Evolutionary conservation across 2,888 invertebrate genomes (phyloP), one percentile per base, ranked within the genome.

Genomic region (Spatulosminthurus flaviceps): DNA sequence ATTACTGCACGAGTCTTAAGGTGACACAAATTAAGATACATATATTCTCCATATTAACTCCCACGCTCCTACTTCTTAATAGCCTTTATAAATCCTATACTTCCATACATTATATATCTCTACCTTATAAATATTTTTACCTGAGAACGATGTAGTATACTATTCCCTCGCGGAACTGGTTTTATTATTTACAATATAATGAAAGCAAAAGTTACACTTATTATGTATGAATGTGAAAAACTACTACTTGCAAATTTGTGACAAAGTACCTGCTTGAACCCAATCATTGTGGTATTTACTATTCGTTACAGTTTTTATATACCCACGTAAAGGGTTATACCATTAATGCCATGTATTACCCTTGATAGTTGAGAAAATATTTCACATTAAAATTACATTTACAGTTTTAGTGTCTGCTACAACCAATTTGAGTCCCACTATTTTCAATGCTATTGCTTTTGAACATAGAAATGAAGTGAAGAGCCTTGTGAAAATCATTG

Each of bases 1-100:
- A 51, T 2, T 22, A 42, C 24, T 43, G 1, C 9, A 72, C 2
- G 22, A 22, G 22, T 24, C 24, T 42, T 34, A 51, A 73, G 51
- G 73, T 73, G 73, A 73, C 73, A 73, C 60, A 28, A 24, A 51
- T 73, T 43, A n/a, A n/a, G n/a, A n/a, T n/a, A n/a, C n/a, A n/a
- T n/a, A n/a, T n/a, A 43, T 73, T 28, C 24, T 51, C 43, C 43
- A n/a, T 21, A 9, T 24, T 13, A 22, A 67, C 73, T 73, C 73
- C 73, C 51, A 73, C 73, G 60, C 73, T 22, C n/a, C 13, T 28
- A n/a, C 51, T 51, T 51, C 51, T 41, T 13, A 41, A 41, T 61
- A 64, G 22, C n/a, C 21, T n/a, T 13, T 64, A 64, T 67, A 22
- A 13, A 51, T 64, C 64, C 22, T 64, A 9, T 22, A 22, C 26